Evolutionary conservation across 1,140 invertebrate genomes (phyloP).

Genomic region (Lucilia sericata): DNA sequence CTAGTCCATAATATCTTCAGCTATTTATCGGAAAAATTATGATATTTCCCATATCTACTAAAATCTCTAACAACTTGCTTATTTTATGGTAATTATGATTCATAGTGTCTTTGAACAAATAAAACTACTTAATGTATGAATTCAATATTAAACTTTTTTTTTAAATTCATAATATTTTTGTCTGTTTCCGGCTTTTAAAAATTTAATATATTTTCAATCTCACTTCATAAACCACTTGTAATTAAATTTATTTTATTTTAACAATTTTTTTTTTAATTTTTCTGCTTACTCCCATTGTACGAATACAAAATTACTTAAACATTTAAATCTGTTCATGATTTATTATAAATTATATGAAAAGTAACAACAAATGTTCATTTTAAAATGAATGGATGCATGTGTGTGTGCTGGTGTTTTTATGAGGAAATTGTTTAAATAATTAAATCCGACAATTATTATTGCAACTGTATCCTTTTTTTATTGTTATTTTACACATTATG

Average conservation of each 20-base stretch:
- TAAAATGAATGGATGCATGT: background rate
- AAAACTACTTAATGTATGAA: too few relatives aligned
- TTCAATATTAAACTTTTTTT: too few relatives aligned
- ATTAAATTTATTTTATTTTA: background rate
- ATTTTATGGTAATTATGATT: too few relatives aligned
- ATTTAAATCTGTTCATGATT: constrained; percentile 48
- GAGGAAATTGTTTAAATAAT: constrained; percentile 48
- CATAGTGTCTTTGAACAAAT: too few relatives aligned
- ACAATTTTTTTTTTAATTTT: background rate
- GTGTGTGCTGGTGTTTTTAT: background rate
- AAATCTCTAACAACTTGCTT: too few relatives aligned
- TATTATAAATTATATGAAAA: constrained; percentile 41
- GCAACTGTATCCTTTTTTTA: constrained; percentile 43
- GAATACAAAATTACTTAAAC: background rate
- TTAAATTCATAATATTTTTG: too few relatives aligned
- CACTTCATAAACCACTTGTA: constrained; percentile 4
- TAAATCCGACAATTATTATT: constrained; percentile 62
- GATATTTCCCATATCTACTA: too few relatives aligned
- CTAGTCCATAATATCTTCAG: too few relatives aligned
- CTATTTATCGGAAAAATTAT: too few relatives aligned
- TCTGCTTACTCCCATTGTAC: background rate
- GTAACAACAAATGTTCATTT: constrained; percentile 2
- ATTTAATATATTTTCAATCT: background rate
- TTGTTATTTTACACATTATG: constrained; percentile 28
- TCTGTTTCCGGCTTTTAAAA: background rate